phyloP scores from a whole-genome alignment of 2,797 vertebrate species.

The Silurus aristotelis region DNA sequence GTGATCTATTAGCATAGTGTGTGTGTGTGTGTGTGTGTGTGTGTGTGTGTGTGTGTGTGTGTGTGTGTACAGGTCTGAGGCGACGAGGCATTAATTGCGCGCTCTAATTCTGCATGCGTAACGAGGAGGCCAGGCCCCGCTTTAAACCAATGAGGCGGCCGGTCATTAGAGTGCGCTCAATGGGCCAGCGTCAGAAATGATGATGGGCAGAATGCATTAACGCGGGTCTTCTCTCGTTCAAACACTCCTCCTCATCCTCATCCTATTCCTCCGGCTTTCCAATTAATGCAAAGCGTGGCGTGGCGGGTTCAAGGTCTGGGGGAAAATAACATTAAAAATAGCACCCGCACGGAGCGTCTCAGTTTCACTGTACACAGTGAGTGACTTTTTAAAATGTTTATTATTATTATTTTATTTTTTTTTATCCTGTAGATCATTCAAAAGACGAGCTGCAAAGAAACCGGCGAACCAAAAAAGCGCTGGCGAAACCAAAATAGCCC shows the following conservation, averaged over 20 bases:
- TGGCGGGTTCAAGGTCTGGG: constrained; percentile 38
- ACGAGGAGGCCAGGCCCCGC: constrained; percentile 59
- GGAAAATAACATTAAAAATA: background rate
- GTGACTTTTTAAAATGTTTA: background rate
- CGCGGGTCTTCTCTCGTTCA: constrained; percentile 46
- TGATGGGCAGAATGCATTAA: constrained; percentile 65
- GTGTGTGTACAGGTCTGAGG: constrained; percentile 62
- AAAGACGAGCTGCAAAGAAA: constrained; percentile 33
- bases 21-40: constrained; percentile 62
- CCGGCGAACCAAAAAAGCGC: background rate
- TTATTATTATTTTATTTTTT: constrained; percentile 16
- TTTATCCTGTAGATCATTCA: constrained; percentile 37
- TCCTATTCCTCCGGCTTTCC: constrained; percentile 42
- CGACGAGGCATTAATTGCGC: constrained; percentile 60
- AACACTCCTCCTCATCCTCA: background rate
- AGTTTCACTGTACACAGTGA: constrained; percentile 27
- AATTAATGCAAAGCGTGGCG: constrained; percentile 59
- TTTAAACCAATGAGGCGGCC: constrained; percentile 61
- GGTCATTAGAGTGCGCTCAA: constrained; percentile 59
- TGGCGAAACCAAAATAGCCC: constrained; percentile 60
- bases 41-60: constrained; percentile 67
- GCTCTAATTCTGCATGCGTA: constrained; percentile 65
- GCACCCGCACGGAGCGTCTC: constrained; percentile 1
- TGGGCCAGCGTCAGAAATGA: constrained; percentile 65
- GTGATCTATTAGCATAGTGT: constrained; percentile 68